Base-by-base conservation (phyloP, 2,797 vertebrate genomes). In the Lepidocolaptes lacrymiger region DNA sequence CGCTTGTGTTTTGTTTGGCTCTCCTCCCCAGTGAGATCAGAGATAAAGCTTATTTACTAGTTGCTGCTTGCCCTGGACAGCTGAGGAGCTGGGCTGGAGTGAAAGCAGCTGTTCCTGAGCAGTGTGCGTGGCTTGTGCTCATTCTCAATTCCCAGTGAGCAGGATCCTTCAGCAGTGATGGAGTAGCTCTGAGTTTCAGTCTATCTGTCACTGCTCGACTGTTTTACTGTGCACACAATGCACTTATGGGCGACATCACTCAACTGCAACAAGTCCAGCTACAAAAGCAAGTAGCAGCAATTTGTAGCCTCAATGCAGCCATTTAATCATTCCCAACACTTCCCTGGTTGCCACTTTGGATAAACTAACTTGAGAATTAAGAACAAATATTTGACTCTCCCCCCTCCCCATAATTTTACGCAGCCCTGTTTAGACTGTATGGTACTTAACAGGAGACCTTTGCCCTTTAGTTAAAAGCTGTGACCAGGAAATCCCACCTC, bases 171-270 rank as follows among this genome's bases (percentile, higher is more conserved):
- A 85, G 88, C 51, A 19, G 97, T 98, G 98, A 98, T 98, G 94
- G 97, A 98, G 97, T 97, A 96, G 97, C 93, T 96, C 91, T 21
- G 97, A 96, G 84, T 97, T 97, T 98, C 97, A 97, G 97, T 98
- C 98, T 98, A 97, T 98, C 98, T 98, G 97, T 98, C 98, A 97
- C 97, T 61, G 95, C 97, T 98, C 96, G 97, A 98, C 97, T 98
- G 98, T 98, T 98, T 98, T 98, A 98, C 98, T 98, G 97, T 98
- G 98, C 97, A 97, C 97, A 98, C 98, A 98, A 98, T 97, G 98
- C 95, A 96, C 96, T 97, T 98, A 98, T 97, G 96, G 98, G 97
- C 89, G 71, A 97, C 98, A 98, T 97, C 98, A 98, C 97, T 98
- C 98, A 98, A 93, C 68, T 56, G 92, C 97, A 96, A 96, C 90